Evolutionary conservation across 1,140 invertebrate genomes (phyloP).

Genomic region (Atta colombica): DNA sequence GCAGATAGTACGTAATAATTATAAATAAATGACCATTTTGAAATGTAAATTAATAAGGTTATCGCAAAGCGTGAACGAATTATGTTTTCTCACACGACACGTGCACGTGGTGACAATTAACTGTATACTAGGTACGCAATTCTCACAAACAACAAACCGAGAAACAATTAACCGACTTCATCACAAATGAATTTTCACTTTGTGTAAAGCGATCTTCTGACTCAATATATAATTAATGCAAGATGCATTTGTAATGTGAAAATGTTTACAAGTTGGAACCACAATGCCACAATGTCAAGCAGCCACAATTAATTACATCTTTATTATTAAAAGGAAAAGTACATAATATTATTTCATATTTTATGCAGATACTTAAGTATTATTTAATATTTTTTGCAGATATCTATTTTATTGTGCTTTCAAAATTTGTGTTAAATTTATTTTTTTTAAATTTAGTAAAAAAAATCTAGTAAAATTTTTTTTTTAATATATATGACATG

Average conservation of each 20-base stretch:
- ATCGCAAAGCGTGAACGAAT: background rate
- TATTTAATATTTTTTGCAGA: background rate
- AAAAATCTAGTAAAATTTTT: background rate
- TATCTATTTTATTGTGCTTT: background rate
- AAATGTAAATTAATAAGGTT: constrained; percentile 59
- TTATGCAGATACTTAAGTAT: background rate
- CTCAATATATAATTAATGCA: constrained; percentile 29
- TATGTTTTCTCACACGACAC: constrained; percentile 43
- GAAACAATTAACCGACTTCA: constrained; percentile 67
- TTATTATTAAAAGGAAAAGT: background rate
- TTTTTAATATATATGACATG: background rate
- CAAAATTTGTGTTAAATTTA: constrained; percentile 14
- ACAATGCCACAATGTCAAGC: background rate
- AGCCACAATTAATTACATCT: background rate
- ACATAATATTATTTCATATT: background rate
- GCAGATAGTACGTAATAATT: background rate
- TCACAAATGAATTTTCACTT: constrained; percentile 47
- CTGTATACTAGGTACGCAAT: constrained; percentile 12
- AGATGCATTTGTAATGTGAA: background rate
- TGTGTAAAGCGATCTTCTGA: background rate
- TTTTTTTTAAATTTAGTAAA: background rate
- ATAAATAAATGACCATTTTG: constrained; percentile 48
- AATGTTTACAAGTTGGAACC: constrained; percentile 18
- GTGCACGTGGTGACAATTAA: constrained; percentile 63
- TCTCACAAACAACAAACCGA: constrained; percentile 55